phyloP scores from a whole-genome alignment of 2,888 invertebrate genomes.

The Lasius fuliginosus region DNA sequence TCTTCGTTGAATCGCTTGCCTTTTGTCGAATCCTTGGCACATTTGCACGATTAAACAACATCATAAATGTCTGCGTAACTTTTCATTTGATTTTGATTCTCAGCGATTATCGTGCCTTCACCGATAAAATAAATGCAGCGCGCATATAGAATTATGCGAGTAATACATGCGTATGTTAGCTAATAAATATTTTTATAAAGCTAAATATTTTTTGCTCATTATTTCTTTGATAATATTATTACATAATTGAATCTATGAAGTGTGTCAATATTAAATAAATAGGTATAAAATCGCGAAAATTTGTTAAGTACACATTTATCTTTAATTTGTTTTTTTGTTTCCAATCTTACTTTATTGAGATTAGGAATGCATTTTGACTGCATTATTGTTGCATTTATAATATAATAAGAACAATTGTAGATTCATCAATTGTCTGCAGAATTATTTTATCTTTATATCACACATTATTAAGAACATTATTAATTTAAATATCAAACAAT shows the following conservation, averaged over 20 bases:
- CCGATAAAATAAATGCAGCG: slow-evolving; percentile 6
- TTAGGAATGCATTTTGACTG: neutral
- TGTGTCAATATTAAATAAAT: neutral
- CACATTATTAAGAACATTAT: neutral
- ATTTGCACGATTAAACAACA: slow-evolving; percentile 43
- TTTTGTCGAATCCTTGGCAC: slow-evolving; percentile 62
- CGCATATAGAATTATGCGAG: neutral
- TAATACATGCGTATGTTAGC: neutral
- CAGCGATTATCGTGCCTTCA: slow-evolving; percentile 44
- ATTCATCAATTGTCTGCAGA: neutral
- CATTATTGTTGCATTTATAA: neutral
- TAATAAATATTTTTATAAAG: neutral
- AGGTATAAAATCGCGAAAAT: neutral
- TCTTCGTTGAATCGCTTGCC: slow-evolving; percentile 38
- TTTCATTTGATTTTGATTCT: slow-evolving; percentile 23
- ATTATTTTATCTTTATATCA: slow-evolving; percentile 6
- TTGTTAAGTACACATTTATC: slow-evolving; percentile 21
- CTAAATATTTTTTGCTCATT: neutral
- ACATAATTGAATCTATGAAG: neutral
- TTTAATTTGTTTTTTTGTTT: slow-evolving; percentile 9
- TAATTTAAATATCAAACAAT: neutral
- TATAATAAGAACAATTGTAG: slow-evolving; percentile 6
- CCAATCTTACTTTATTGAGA: neutral
- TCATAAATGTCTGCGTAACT: slow-evolving; percentile 4
- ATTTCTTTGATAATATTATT: neutral